Evolutionary conservation across 2,113 vertebrate genomes (phyloP).

Genomic region (Plestiodon gilberti): DNA sequence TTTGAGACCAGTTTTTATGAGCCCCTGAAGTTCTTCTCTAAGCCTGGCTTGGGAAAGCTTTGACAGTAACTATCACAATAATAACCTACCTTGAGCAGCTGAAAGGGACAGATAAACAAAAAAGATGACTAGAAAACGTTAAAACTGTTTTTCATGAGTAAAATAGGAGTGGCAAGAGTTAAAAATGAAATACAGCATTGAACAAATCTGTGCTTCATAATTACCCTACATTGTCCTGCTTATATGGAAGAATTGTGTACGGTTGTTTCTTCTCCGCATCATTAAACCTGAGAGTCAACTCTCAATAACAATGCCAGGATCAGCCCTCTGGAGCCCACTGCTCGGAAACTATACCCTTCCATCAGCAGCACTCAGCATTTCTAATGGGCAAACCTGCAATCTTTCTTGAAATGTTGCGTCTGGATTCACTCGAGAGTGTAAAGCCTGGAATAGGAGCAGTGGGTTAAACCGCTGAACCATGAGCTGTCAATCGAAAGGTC

Average conservation of each 20-base stretch:
- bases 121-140: too few relatives aligned
- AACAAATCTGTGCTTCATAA: conserved; percentile 24
- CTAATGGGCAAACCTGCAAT: conserved; percentile 16
- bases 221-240: neutral
- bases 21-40: too few relatives aligned
- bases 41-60: too few relatives aligned
- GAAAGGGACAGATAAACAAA: neutral
- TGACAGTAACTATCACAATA: too few relatives aligned
- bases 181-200: conserved; percentile 7
- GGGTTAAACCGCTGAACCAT: too few relatives aligned
- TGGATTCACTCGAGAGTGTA: neutral
- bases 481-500: too few relatives aligned
- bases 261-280: neutral
- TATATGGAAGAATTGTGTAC: neutral
- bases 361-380: fast-evolving
- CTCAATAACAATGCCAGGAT: neutral
- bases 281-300: neutral
- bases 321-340: conserved; percentile 18
- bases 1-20: too few relatives aligned
- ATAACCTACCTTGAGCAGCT: neutral
- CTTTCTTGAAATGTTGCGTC: conserved; percentile 42
- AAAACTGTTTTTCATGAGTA: neutral
- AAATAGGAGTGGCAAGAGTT: neutral
- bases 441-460: conserved; percentile 18
- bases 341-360: neutral